Conservation (phyloP, 2,888 invertebrate species). For the Azorinus chamasolen region DNA sequence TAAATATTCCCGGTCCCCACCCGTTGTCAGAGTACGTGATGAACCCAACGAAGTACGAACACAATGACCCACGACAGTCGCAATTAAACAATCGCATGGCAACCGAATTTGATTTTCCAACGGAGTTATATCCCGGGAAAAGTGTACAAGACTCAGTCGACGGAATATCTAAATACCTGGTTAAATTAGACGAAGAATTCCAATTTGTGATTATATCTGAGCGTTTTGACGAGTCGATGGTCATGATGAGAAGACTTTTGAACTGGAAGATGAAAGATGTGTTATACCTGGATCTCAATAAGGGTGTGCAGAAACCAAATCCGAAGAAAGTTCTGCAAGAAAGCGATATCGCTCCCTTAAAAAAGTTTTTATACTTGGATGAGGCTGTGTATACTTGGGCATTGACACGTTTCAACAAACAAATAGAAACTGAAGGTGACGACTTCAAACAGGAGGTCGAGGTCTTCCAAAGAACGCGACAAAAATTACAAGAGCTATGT, state of each 20-base stretch:
- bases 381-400: slow-evolving; percentile 50
- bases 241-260: slow-evolving; percentile 60
- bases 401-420: slow-evolving; percentile 33
- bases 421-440: slow-evolving; percentile 28
- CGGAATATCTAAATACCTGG: slow-evolving; percentile 33
- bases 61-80: slow-evolving; percentile 40
- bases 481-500: slow-evolving; percentile 38
- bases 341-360: slow-evolving; percentile 21
- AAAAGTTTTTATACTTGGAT: slow-evolving; percentile 48
- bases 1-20: slow-evolving; percentile 34
- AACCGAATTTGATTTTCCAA: slow-evolving; percentile 59
- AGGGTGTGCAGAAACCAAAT: slow-evolving; percentile 28
- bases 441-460: slow-evolving; percentile 45
- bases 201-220: slow-evolving; percentile 67
- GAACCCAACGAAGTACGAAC: slow-evolving; percentile 66
- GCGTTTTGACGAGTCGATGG: slow-evolving; percentile 68
- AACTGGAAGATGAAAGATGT: slow-evolving; percentile 64
- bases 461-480: slow-evolving; percentile 27
- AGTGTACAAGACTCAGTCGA: slow-evolving; percentile 31
- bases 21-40: slow-evolving; percentile 59
- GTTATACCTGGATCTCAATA: slow-evolving; percentile 55
- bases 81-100: slow-evolving; percentile 68
- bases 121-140: slow-evolving; percentile 43
- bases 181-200: slow-evolving; percentile 57
- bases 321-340: slow-evolving; percentile 35